These are phyloP conservation scores for Mugil cephalus DNA, from an alignment of 2,113 vertebrate species.

Conservation along the genomic window DNA sequence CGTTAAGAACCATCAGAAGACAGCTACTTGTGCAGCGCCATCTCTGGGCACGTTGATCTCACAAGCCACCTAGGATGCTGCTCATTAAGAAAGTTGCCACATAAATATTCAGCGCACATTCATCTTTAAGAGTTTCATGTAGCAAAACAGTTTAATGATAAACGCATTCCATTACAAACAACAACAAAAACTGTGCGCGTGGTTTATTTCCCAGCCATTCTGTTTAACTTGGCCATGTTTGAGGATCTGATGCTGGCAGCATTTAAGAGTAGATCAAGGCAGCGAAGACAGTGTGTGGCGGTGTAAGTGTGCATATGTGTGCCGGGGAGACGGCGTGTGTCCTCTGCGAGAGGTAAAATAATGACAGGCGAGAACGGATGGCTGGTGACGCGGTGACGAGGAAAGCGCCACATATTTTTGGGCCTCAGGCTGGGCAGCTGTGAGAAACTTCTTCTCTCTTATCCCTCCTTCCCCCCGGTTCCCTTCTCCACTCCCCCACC, in stretches of 20 bases:
- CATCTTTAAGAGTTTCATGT: background rate
- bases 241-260: constrained; percentile 46
- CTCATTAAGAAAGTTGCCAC: background rate
- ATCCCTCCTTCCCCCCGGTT: constrained; percentile 14
- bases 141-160: constrained; percentile 19
- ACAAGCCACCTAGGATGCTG: background rate
- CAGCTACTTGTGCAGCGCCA: background rate
- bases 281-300: constrained; percentile 37
- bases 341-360: constrained; percentile 71
- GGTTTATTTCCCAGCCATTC: constrained; percentile 15
- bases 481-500: constrained; percentile 2
- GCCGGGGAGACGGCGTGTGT: constrained; percentile 42
- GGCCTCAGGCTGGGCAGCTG: constrained; percentile 75
- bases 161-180: background rate
- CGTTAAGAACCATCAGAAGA: background rate
- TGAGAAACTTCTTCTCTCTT: constrained; percentile 57
- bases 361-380: constrained; percentile 68
- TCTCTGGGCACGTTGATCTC: background rate
- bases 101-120: background rate
- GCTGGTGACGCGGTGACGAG: constrained; percentile 60
- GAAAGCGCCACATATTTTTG: constrained; percentile 63
- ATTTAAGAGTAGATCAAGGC: constrained; percentile 57
- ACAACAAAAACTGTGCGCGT: background rate
- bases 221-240: constrained; percentile 39
- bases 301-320: constrained; percentile 36